phyloP scores from a whole-genome alignment of 1,140 invertebrate species.

The Dolichoris vasculosae region DNA sequence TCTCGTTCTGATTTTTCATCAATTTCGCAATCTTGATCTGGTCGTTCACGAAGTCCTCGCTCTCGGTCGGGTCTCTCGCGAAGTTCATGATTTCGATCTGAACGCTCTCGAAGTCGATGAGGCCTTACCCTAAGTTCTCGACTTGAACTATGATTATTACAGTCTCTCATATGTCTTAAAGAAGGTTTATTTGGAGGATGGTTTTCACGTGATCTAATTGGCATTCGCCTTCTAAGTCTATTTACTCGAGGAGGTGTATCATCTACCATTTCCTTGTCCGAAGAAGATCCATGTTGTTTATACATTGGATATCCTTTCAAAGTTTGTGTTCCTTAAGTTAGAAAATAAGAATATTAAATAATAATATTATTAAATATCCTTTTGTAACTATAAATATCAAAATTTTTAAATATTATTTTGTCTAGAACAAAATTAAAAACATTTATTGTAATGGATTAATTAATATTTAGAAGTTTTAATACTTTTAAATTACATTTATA shows the following conservation, averaged over 20 bases:
- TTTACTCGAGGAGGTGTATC: constrained; percentile 66
- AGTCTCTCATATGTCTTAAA: constrained; percentile 58
- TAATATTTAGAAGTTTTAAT: no score
- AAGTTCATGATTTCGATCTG: constrained; percentile 49
- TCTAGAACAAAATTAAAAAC: no score
- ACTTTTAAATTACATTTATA: no score
- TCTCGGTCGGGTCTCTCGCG: constrained; percentile 63
- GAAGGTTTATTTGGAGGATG: constrained; percentile 67
- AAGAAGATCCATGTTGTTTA: constrained; percentile 71
- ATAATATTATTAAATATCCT: background rate
- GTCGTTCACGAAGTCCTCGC: constrained; percentile 43
- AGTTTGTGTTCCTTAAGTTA: constrained; percentile 69
- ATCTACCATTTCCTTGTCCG: constrained; percentile 71
- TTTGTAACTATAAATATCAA: background rate
- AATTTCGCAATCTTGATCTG: constrained; percentile 55
- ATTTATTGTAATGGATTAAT: no score
- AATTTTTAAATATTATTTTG: no score
- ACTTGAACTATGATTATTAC: constrained; percentile 32
- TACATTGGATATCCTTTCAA: constrained; percentile 75
- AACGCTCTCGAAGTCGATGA: constrained; percentile 55
- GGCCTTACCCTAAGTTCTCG: constrained; percentile 63
- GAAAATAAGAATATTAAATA: constrained; percentile 24
- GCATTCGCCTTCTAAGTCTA: constrained; percentile 66
- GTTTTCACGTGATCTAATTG: constrained; percentile 70
- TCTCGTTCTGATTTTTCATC: constrained; percentile 59